Evolutionary conservation across 2,888 invertebrate species (phyloP).

Genomic region (Drosophila kanekoi): DNA sequence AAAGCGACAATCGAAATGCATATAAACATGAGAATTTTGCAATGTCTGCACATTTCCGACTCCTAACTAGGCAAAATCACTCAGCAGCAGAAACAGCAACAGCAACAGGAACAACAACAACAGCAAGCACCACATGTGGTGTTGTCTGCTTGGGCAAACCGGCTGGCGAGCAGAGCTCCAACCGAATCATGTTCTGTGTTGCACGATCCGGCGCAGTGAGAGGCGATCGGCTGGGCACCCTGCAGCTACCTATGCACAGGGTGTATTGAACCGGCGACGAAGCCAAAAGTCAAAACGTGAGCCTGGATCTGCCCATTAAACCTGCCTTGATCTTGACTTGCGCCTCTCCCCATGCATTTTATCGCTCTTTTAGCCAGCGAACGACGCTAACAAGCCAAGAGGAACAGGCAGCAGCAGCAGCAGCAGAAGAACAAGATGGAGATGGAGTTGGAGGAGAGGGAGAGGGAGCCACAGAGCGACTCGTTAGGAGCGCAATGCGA

Average conservation of each 20-base stretch:
- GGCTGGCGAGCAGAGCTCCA: slow-evolving; percentile 20
- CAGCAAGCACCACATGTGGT: slow-evolving; percentile 70
- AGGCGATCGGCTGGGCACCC: slow-evolving; percentile 62
- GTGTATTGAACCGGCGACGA: slow-evolving; percentile 72
- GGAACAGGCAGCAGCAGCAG: slow-evolving; percentile 29
- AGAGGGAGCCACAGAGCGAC: slow-evolving; percentile 51
- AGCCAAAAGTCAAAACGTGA: slow-evolving; percentile 82
- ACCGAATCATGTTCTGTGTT: slow-evolving; percentile 53
- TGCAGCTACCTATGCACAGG: slow-evolving; percentile 69
- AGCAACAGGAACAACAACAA: slow-evolving; percentile 22
- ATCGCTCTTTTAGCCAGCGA: slow-evolving; percentile 77
- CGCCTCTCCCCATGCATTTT: slow-evolving; percentile 47
- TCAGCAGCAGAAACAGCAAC: slow-evolving; percentile 54
- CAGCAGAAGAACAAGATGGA: slow-evolving; percentile 10
- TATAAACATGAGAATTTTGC: slow-evolving; percentile 78
- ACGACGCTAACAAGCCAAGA: slow-evolving; percentile 71
- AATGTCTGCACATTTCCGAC: slow-evolving; percentile 52
- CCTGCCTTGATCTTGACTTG: slow-evolving; percentile 52
- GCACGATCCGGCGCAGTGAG: slow-evolving; percentile 45
- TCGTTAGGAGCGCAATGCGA: slow-evolving; percentile 60
- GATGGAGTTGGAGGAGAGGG: slow-evolving; percentile 15
- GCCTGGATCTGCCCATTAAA: slow-evolving; percentile 64
- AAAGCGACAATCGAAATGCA: slow-evolving; percentile 71
- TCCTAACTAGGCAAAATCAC: slow-evolving; percentile 80
- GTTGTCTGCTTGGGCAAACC: slow-evolving; percentile 39